Evolutionary conservation across 2,113 vertebrate genomes (phyloP).

Genomic region (Anolis sagrei): DNA sequence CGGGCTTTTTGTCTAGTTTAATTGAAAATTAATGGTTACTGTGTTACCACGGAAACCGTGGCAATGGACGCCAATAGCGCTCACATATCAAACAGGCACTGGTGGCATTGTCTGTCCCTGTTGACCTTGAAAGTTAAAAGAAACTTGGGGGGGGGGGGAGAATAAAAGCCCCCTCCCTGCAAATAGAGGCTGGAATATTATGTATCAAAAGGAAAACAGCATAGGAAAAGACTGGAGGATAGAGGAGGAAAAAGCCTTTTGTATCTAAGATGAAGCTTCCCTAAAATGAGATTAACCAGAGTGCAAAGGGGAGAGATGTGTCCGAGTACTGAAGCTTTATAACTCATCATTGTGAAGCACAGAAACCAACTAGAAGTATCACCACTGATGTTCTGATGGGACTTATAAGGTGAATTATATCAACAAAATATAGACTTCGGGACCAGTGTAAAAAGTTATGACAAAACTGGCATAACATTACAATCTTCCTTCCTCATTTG

Average conservation of each 20-base stretch:
- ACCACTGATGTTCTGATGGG: slow-evolving; percentile 48
- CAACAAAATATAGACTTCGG: slow-evolving; percentile 68
- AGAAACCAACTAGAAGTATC: slow-evolving; percentile 29
- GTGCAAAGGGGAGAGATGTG: slow-evolving; percentile 74
- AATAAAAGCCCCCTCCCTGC: slow-evolving; percentile 28
- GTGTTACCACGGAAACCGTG: slow-evolving; percentile 95
- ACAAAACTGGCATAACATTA: slow-evolving; percentile 11
- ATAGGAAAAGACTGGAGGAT: slow-evolving; percentile 73
- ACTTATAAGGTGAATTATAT: slow-evolving; percentile 54
- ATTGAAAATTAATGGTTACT: slow-evolving; percentile 99
- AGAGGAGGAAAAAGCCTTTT: slow-evolving; percentile 67
- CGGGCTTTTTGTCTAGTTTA: slow-evolving; percentile 99
- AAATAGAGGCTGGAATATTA: slow-evolving; percentile 80
- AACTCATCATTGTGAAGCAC: slow-evolving; percentile 60
- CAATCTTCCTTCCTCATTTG: too few relatives aligned
- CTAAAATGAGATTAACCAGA: slow-evolving; percentile 68
- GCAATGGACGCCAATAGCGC: slow-evolving; percentile 90
- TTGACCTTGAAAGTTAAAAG: slow-evolving; percentile 97
- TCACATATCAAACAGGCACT: slow-evolving; percentile 93
- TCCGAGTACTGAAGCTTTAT: slow-evolving; percentile 76
- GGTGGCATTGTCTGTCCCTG: slow-evolving; percentile 96
- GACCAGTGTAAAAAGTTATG: slow-evolving; percentile 50
- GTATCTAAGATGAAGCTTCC: slow-evolving; percentile 67
- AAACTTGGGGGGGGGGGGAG: slow-evolving; percentile 78
- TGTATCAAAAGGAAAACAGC: slow-evolving; percentile 71